Evolutionary conservation across 2,888 invertebrate genomes (phyloP).

Genomic region (Machimus rusticus): DNA sequence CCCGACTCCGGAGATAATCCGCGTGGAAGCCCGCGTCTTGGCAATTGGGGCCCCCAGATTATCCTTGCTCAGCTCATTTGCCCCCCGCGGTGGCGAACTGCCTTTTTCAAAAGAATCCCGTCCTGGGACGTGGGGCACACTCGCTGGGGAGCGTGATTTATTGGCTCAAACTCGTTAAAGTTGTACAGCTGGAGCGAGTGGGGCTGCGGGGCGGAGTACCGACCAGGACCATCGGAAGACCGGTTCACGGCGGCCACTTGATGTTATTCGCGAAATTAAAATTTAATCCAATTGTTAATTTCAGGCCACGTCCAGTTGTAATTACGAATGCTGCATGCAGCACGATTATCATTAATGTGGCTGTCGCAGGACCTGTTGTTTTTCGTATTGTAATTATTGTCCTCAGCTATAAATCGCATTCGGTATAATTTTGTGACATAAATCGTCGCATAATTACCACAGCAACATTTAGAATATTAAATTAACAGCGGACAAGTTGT

Average conservation of each 20-base stretch:
- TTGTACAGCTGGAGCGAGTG: not conserved
- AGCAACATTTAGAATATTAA: slow-evolving; percentile 33
- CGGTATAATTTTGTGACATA: slow-evolving; percentile 32
- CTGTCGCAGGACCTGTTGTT: slow-evolving; percentile 29
- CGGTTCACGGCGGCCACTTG: not conserved
- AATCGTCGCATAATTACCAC: slow-evolving; percentile 38
- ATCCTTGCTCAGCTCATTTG: not conserved
- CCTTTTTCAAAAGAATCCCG: not conserved
- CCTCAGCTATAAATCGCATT: slow-evolving; percentile 26
- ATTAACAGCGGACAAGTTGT: slow-evolving; percentile 13
- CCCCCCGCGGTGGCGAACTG: not conserved
- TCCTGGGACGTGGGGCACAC: not conserved
- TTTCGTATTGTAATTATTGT: slow-evolving; percentile 30
- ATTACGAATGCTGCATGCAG: slow-evolving; percentile 24
- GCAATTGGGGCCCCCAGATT: not conserved
- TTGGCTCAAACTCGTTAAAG: not conserved
- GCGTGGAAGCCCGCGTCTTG: not conserved
- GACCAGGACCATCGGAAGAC: not conserved
- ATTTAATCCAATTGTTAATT: slow-evolving; percentile 26
- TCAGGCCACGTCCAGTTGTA: slow-evolving; percentile 4
- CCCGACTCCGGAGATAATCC: not conserved
- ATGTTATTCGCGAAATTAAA: slow-evolving; percentile 7
- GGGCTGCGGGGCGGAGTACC: not conserved
- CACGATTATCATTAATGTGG: slow-evolving; percentile 22
- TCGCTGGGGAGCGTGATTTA: not conserved